These are phyloP conservation scores for Apantesis nais DNA, from an alignment of 2,888 invertebrate genomes.

Conservation along the genomic window DNA sequence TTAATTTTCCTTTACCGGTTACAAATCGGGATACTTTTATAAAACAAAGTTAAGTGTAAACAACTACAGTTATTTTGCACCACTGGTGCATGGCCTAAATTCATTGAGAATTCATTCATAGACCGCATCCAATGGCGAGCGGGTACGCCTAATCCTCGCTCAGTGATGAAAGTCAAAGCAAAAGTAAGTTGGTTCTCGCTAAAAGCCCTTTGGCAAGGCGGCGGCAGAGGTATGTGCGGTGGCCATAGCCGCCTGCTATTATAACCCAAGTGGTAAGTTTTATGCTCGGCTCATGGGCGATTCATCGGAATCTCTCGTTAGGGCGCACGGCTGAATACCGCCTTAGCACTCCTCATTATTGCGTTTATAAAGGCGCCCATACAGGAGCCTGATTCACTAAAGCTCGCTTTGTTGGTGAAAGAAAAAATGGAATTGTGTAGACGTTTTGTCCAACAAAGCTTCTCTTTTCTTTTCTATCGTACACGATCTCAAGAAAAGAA, in stretches of 20 bases:
- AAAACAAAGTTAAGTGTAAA: constrained; percentile 45
- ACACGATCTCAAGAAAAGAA: constrained; percentile 58
- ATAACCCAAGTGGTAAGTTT: constrained; percentile 79
- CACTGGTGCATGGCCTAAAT: constrained; percentile 65
- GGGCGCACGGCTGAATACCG: constrained; percentile 78
- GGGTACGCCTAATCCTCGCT: constrained; percentile 67
- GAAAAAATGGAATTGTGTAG: constrained; percentile 83
- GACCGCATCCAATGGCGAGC: constrained; percentile 68
- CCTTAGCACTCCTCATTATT: constrained; percentile 84
- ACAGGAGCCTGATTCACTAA: constrained; percentile 81
- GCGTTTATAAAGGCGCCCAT: constrained; percentile 84
- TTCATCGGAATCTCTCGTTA: constrained; percentile 83
- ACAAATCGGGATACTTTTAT: constrained; percentile 28
- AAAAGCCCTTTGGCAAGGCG: constrained; percentile 75
- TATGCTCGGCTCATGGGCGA: constrained; percentile 79
- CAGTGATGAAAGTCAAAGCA: constrained; percentile 73
- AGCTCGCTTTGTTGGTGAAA: constrained; percentile 78
- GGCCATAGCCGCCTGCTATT: constrained; percentile 57
- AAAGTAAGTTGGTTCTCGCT: constrained; percentile 72
- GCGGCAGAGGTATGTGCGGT: constrained; percentile 44
- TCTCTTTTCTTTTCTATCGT: constrained; percentile 65
- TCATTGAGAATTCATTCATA: constrained; percentile 75
- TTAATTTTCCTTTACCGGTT: constrained; percentile 31
- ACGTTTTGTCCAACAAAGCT: constrained; percentile 76
- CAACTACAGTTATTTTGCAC: constrained; percentile 49